Percentiles rank a stretch among this genome's conserved stretches.
Conservation (phyloP, 92 coral and sea anemone species). For the Zoanthus gigantus region DNA sequence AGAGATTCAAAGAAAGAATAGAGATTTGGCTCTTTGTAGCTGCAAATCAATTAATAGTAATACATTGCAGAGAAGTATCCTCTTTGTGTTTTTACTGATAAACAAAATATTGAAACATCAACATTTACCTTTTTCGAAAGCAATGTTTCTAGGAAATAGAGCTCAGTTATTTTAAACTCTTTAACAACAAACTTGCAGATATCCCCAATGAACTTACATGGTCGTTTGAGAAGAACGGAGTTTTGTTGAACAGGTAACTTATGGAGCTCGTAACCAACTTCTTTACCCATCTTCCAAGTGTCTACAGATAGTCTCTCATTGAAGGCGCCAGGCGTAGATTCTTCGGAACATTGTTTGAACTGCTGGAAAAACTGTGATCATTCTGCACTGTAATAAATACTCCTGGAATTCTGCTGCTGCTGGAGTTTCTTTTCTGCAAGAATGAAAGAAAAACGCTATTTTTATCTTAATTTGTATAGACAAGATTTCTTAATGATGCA, state of each 20-base stretch:
- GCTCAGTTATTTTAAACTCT: neutral
- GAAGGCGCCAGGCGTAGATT: neutral
- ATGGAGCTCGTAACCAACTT: neutral
- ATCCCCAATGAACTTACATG: neutral
- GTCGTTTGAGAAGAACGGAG: neutral
- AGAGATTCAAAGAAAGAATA: no score
- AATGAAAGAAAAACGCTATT: no score
- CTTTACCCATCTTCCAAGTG: constrained; percentile 1
- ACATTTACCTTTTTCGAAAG: neutral
- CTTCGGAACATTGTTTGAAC: neutral
- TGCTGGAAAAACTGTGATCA: constrained; percentile 11
- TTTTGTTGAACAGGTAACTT: constrained; percentile 20
- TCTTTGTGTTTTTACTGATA: no score
- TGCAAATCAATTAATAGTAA: no score
- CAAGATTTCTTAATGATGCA: no score
- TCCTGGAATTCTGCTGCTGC: constrained; percentile 33
- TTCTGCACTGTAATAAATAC: constrained; percentile 34
- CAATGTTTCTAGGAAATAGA: neutral
- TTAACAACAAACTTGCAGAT: neutral
- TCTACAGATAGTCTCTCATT: neutral
- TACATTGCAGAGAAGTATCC: no score
- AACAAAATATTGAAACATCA: neutral
- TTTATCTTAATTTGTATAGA: no score
- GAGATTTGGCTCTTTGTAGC: no score
- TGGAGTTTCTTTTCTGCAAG: neutral